These are phyloP conservation scores for Holacanthella duospinosa DNA, from an alignment of 2,888 invertebrate genomes.

Conservation along the genomic window DNA sequence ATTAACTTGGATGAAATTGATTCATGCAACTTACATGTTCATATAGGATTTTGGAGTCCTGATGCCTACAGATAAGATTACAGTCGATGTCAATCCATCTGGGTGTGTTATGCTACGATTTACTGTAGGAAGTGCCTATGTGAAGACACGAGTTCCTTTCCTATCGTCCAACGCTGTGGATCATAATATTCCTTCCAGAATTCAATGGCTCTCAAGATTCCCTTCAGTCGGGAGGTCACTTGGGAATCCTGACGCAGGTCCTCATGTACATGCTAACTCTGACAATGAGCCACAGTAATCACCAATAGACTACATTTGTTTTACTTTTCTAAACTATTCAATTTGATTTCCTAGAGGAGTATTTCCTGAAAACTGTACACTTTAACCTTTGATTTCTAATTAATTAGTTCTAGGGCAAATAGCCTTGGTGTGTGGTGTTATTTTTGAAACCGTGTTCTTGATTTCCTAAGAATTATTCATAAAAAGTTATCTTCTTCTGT, in stretches of 20 bases:
- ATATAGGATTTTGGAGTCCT: conserved; percentile 63
- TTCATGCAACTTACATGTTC: too few relatives aligned
- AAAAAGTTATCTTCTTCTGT: too few relatives aligned
- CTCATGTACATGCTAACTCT: neutral
- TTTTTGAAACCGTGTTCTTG: too few relatives aligned
- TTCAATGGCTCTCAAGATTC: conserved; percentile 34
- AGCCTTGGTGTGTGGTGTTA: too few relatives aligned
- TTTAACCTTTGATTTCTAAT: neutral
- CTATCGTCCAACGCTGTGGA: conserved; percentile 11
- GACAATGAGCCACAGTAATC: neutral
- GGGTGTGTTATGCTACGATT: conserved; percentile 41
- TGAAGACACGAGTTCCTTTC: conserved; percentile 18
- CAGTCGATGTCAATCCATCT: conserved; percentile 86
- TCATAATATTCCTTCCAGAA: conserved; percentile 28
- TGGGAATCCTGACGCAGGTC: conserved; percentile 11
- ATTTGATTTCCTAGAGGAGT: neutral
- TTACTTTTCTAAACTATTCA: neutral
- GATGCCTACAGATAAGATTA: conserved; percentile 75
- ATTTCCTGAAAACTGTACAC: neutral
- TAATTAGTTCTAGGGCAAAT: too few relatives aligned
- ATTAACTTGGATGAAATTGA: neutral
- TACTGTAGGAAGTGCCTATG: conserved; percentile 35
- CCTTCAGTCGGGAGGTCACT: conserved; percentile 31
- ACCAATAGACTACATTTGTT: too few relatives aligned
- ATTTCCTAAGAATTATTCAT: too few relatives aligned